Conservation (phyloP, 2,888 invertebrate species). For the Clistopyga incitator region DNA sequence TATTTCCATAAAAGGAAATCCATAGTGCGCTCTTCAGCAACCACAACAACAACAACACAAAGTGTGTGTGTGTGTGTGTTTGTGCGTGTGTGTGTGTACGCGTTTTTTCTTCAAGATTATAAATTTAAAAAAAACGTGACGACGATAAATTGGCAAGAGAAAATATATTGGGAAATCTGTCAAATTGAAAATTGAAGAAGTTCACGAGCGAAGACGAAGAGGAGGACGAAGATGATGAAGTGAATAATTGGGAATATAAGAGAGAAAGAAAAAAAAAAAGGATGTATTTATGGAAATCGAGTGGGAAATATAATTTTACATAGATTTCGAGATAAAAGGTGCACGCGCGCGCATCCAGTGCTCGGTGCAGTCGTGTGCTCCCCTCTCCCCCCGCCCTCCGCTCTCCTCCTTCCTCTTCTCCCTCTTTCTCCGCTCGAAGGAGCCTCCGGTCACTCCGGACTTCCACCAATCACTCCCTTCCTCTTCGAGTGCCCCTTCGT, state of each 20-base stretch:
- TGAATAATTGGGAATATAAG: conserved; percentile 22
- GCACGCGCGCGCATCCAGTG: conserved; percentile 65
- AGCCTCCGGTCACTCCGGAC: conserved; percentile 59
- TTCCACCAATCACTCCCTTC: conserved; percentile 61
- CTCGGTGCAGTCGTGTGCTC: conserved; percentile 58
- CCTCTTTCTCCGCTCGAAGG: conserved; percentile 40
- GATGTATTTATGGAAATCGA: conserved; percentile 63
- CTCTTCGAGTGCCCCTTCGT: conserved; percentile 41
- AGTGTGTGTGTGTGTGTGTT: too few species aligned
- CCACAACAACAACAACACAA: too few species aligned
- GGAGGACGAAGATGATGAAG: conserved; percentile 22
- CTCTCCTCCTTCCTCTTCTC: conserved; percentile 40
- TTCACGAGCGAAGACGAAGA: background rate
- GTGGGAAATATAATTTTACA: conserved; percentile 54
- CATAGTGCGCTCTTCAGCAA: background rate
- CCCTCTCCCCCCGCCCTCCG: conserved; percentile 32
- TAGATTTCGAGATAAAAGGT: conserved; percentile 61
- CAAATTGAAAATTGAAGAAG: background rate
- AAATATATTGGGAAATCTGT: background rate
- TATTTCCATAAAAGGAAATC: conserved; percentile 18
- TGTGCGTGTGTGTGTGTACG: too few species aligned
- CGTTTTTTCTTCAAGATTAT: background rate
- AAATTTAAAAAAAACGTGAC: background rate
- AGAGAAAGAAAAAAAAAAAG: too few species aligned
- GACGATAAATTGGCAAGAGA: background rate